A percentile compares a stretch with the other conserved stretches of the same genome.
phyloP scores from a whole-genome alignment of 1,140 invertebrate genomes.

The Glossosoma conforme region DNA sequence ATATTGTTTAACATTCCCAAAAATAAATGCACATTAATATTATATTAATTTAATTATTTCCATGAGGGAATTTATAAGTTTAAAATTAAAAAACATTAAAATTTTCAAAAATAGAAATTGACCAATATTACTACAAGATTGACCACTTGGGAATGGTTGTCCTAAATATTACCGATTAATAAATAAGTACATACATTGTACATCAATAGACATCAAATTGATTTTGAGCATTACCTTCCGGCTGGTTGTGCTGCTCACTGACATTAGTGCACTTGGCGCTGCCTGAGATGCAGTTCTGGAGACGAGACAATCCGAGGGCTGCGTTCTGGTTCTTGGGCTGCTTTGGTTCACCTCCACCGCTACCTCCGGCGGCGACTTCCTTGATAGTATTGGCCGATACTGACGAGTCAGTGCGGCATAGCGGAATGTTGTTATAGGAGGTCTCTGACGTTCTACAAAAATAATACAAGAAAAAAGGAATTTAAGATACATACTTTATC shows the following conservation, averaged over 20 bases:
- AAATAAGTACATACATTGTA: neutral
- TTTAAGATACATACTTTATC: neutral
- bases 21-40: no score
- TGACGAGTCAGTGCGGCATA: slow-evolving; percentile 16
- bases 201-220: no score
- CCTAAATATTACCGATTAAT: no score
- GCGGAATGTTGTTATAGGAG: slow-evolving; percentile 18
- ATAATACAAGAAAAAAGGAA: neutral
- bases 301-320: slow-evolving; percentile 17
- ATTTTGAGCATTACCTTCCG: slow-evolving; percentile 5
- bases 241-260: slow-evolving; percentile 20
- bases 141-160: no score
- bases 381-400: slow-evolving; percentile 15
- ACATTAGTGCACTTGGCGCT: slow-evolving; percentile 28
- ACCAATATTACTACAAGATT: no score
- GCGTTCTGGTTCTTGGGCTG: slow-evolving; percentile 24
- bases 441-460: slow-evolving; percentile 21
- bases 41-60: no score
- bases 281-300: slow-evolving; percentile 28
- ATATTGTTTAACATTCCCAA: no score
- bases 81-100: no score
- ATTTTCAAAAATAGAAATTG: no score
- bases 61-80: no score
- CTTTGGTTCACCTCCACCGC: slow-evolving; percentile 2
- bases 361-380: slow-evolving; percentile 8